Evolutionary conservation across 2,113 vertebrate genomes (phyloP), one percentile per base, ranked within the genome.

Genomic region (Oplegnathus fasciatus): DNA sequence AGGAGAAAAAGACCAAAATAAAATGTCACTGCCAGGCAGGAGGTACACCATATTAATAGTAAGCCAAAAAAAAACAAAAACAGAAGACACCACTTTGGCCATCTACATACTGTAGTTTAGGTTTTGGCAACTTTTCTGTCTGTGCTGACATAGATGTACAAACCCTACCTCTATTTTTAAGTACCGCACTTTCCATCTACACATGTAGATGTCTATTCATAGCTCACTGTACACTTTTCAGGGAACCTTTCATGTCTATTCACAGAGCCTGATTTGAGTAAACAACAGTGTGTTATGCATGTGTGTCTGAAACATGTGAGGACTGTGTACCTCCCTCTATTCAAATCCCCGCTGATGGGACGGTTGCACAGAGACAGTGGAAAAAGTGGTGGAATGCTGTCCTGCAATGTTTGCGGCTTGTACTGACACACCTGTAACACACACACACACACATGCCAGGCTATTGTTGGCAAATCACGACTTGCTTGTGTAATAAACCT

Each of bases 381-480:
- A 44, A 80, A 65, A 24, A 28, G 20, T 18, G 42, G 17, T 83
- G 92, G 93, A 95, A 95, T 93, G 94, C 64, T 55, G 91, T 75
- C 81, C 77, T 80, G 85, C 92, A 62, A 64, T 81, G 44, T 78
- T 80, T 65, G 75, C 54, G 64, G 44, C 78, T 68, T 75, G 55
- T 52, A 3, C 52, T 17, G 89, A 91, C 91, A 91, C 91, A 93
- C 92, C 91, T 93, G 80, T 76, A 90, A 86, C 34, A 78, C 80
- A 77, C 67, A 73, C 48, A 64, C 44, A 52, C 54, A 42, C 44
- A 34, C 18, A 57, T n/a, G 54, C 34, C 7, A 24, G 14, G 18
- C 32, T 40, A n/a, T 54, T 0, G 15, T 22, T 46, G 37, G 69
- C 64, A 85, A 83, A 85, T 80, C 52, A 42, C 75, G 72, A 48